Conservation (phyloP, 2,888 invertebrate genomes). For the Uropetala carovei region DNA sequence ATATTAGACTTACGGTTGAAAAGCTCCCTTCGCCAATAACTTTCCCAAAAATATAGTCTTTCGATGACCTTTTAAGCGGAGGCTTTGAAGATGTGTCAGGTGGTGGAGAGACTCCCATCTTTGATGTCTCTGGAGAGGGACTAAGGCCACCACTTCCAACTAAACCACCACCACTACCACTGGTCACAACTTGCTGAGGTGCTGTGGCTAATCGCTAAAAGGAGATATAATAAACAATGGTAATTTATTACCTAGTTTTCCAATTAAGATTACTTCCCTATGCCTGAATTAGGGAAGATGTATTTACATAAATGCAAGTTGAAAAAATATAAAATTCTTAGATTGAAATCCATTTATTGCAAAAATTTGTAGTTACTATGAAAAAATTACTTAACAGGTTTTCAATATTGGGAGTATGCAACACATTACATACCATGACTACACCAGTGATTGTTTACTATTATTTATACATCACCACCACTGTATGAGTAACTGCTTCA, state of each 20-base stretch:
- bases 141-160: constrained; percentile 48
- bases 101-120: constrained; percentile 58
- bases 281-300: no score
- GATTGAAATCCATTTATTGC: no score
- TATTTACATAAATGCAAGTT: no score
- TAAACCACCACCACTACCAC: constrained; percentile 24
- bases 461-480: no score
- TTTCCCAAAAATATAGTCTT: constrained; percentile 96
- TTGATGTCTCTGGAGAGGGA: constrained; percentile 30
- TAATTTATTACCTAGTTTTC: background rate
- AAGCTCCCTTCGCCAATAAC: constrained; percentile 98
- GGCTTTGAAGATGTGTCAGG: constrained; percentile 72
- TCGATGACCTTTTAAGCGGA: constrained; percentile 83
- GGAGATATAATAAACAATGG: background rate
- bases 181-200: constrained; percentile 36
- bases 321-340: no score
- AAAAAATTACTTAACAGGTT: no score
- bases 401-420: no score
- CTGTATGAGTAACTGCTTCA: no score
- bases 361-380: no score
- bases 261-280: no score
- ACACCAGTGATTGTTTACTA: no score
- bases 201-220: constrained; percentile 43
- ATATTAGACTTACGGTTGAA: constrained; percentile 83
- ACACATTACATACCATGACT: no score